Conservation (phyloP, 1,140 invertebrate genomes). For the Heterodera carotae region DNA sequence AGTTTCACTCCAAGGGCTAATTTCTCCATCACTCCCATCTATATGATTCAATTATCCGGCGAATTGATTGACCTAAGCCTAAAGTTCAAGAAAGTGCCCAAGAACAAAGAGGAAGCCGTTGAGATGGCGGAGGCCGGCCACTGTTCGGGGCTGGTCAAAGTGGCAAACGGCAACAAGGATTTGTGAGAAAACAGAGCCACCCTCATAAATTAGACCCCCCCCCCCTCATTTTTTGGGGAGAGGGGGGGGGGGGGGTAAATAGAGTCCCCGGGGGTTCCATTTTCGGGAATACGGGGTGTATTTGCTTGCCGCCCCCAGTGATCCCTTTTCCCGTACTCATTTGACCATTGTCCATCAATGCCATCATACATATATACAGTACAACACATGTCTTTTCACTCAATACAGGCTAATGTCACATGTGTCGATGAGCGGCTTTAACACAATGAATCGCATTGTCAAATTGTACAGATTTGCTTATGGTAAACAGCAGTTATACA, state of each 20-base stretch:
- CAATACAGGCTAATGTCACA: constrained; percentile 57
- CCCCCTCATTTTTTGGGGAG: not conserved
- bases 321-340: no score
- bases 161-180: constrained; percentile 58
- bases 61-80: constrained; percentile 60
- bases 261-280: no score
- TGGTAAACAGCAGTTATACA: constrained; percentile 41
- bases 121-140: constrained; percentile 60
- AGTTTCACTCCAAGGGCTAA: constrained; percentile 45
- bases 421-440: constrained; percentile 61
- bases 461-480: constrained; percentile 65
- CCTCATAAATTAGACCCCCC: no score
- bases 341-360: no score
- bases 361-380: no score
- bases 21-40: constrained; percentile 54
- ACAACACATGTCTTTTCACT: constrained; percentile 12
- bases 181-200: constrained; percentile 25
- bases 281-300: no score
- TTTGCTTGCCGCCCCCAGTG: no score
- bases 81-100: constrained; percentile 53
- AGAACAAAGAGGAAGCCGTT: constrained; percentile 34
- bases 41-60: constrained; percentile 61
- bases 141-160: constrained; percentile 61
- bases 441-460: constrained; percentile 63
- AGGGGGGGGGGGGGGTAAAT: constrained; percentile 4